Evolutionary conservation across 2,113 vertebrate species (phyloP), one percentile per base, ranked within the genome.

Genomic region (Gobiocypris rarus): DNA sequence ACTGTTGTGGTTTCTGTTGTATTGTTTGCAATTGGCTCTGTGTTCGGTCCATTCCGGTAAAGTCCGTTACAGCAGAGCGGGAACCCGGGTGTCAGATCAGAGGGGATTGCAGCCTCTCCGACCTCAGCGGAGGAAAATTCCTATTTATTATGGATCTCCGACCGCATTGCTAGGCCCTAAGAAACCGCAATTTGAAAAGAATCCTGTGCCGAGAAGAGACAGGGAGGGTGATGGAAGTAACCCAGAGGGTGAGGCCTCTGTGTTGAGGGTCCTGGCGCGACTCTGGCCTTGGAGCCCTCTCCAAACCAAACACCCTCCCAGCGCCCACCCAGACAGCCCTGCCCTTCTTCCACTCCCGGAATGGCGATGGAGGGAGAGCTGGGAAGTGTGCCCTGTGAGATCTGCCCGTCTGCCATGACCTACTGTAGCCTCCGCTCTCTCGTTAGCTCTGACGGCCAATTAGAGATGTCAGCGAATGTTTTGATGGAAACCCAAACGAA

Each of bases 261-360:
- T 75, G 59, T 81, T 77, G 82, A 86, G 84, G 75, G 82, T 77
- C 82, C 59, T 73, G 58, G 67, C 26, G 4, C 6, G 43, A 83
- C 74, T 88, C 70, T 41, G 52, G 79, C 84, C 84, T 63, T 71
- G 50, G 38, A 76, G 65, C 70, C n/a, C 31, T 84, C 82, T 90
- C 83, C 83, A 87, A 88, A 84, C 61, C 82, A 86, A 89, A 89
- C 88, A 88, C 67, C 28, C 69, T 87, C 26, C 77, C 43, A 59
- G 50, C 34, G 85, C 67, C 74, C 76, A 85, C 77, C 85, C 86
- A 88, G 77, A 77, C 77, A 80, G 84, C 19, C 67, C 70, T 61
- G 61, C 86, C 87, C 78, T 78, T 70, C 48, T 65, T 77, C 80
- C 69, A 63, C 80, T 86, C 81, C 59, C 24, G 19, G 76, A 85